Evolutionary conservation across 2,888 invertebrate genomes (phyloP).

Genomic region (Ormia ochracea): DNA sequence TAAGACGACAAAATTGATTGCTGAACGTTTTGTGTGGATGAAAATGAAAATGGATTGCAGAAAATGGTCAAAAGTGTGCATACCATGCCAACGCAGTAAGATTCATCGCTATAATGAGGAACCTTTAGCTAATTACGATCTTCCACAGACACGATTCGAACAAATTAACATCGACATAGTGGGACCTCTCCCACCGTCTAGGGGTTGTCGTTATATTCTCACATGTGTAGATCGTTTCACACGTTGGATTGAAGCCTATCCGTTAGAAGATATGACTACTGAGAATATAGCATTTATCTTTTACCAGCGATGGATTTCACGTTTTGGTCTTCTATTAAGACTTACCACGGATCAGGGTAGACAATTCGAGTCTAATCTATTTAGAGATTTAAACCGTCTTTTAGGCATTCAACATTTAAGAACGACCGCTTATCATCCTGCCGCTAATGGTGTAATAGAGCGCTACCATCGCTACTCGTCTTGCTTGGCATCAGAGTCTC

Average conservation of each 20-base stretch:
- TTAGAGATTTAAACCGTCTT: background rate
- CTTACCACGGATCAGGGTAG: background rate
- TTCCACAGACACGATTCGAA: no score
- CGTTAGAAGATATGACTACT: background rate
- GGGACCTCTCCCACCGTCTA: background rate
- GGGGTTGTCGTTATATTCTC: background rate
- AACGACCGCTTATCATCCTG: background rate
- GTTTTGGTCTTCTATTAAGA: background rate
- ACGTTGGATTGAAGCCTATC: background rate
- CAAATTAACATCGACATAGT: background rate
- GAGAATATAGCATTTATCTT: background rate
- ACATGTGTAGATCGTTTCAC: background rate
- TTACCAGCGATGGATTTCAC: background rate
- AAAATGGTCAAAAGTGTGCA: background rate
- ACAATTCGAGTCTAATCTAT: background rate
- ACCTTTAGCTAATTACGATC: background rate
- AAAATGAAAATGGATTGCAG: background rate
- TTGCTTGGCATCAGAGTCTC: background rate
- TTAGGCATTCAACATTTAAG: background rate
- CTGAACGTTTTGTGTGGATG: background rate
- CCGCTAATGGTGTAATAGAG: background rate
- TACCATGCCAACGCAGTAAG: background rate
- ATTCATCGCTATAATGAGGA: background rate
- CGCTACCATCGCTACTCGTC: background rate
- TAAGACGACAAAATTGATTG: background rate